Base-by-base conservation (phyloP, 2,113 vertebrate species). In the Calidris pygmaea region DNA sequence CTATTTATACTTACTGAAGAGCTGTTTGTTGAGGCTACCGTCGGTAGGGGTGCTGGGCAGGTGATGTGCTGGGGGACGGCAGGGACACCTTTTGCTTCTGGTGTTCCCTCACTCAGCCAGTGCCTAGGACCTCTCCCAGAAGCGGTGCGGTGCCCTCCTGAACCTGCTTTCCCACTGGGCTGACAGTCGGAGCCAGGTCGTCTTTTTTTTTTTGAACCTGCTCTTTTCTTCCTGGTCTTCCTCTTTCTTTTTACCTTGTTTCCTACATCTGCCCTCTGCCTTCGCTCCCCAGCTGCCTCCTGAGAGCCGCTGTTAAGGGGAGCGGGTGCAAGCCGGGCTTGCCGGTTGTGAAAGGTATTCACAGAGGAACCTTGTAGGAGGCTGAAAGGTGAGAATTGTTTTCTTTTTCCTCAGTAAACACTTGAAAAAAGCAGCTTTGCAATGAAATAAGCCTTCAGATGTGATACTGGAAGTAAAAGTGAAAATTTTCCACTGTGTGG, bases 331-430 rank as follows among this genome's bases (percentile, higher is more conserved):
- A 68, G 43, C 48, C 55, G 48, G 35, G 37, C 66, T 90, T 52
- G 27, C 60, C 3, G 8, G 15, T 58, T 86, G 45, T 91, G 67
- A 76, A 94, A 71, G 62, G n/a, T 70, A 94, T 92, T 89, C 59
- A 66, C n/a, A 70, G 70, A 68, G 29, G 13, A 93, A 53, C 58
- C 39, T 59, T 91, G 76, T 72, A 66, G 74, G 53, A 87, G 74
- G 78, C 59, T 67, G 78, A 71, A 87, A 93, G 62, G 81, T 96
- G 96, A 95, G 47, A 93, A 87, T 65, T 89, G 55, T 95, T 71
- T 93, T 83, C 41, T 47, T 76, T 92, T 93, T 43, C 39, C 14
- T 63, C 47, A 47, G 43, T 74, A 95, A 96, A 89, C 47, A 85
- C 78, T 85, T 58, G 22, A 12, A 72, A 75, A 85, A 39, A 1